These are phyloP conservation scores for Parelbella ahira DNA, from an alignment of 2,888 invertebrate genomes.

Conservation along the genomic window DNA sequence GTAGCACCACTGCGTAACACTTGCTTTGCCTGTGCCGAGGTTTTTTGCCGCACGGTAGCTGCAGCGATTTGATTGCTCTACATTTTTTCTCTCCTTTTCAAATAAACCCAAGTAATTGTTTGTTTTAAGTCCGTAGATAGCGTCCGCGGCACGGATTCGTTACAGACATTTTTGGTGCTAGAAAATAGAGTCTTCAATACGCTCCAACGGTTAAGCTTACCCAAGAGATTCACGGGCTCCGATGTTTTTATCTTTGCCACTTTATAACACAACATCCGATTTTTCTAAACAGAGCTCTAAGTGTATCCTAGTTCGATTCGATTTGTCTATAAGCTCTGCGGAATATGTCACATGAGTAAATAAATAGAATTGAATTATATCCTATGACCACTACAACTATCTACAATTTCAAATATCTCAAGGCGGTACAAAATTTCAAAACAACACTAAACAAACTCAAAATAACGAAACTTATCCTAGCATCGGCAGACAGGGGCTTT, in stretches of 20 bases:
- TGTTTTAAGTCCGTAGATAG: slow-evolving; percentile 76
- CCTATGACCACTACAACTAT: too few species aligned
- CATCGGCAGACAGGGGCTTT: slow-evolving; percentile 1
- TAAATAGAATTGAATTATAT: too few species aligned
- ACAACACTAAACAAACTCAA: too few species aligned
- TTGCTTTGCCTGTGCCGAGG: slow-evolving; percentile 27
- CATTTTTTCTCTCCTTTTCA: slow-evolving; percentile 70
- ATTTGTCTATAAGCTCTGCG: too few species aligned
- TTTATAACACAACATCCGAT: slow-evolving; percentile 8
- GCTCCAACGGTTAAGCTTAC: slow-evolving; percentile 43
- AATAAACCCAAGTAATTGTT: slow-evolving; percentile 79
- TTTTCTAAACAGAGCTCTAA: slow-evolving; percentile 7
- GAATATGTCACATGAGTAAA: too few species aligned
- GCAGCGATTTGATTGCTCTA: slow-evolving; percentile 74
- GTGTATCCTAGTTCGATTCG: too few species aligned
- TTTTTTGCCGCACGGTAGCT: slow-evolving; percentile 74
- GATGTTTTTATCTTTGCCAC: slow-evolving; percentile 30
- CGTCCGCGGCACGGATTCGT: slow-evolving; percentile 68
- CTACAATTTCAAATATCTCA: too few species aligned
- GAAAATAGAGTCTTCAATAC: slow-evolving; percentile 71
- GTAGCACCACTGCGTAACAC: not conserved
- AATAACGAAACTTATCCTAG: too few species aligned
- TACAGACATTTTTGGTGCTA: slow-evolving; percentile 64
- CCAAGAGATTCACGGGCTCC: slow-evolving; percentile 20
- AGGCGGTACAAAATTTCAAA: too few species aligned